Percentiles rank a stretch among this genome's conserved stretches.
These are phyloP conservation scores for Hexactinellida sp. DNA, from an alignment of 37 sponge, comb jelly and placozoan species.

Conservation along the genomic window DNA sequence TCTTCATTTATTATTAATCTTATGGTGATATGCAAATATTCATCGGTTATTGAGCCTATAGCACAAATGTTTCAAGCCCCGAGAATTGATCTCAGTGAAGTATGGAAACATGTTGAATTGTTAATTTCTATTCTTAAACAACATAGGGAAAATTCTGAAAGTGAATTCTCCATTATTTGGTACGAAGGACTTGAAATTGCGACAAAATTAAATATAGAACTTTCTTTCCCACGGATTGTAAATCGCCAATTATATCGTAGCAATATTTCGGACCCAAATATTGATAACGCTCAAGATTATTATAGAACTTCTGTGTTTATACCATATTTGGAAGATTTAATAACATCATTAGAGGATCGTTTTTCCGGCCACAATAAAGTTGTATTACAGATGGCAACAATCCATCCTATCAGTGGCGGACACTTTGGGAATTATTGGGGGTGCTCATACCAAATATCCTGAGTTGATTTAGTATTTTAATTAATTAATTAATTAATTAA, in stretches of 20 bases:
- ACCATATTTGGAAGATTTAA: not conserved
- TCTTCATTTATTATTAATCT: not conserved
- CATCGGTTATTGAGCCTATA: not conserved
- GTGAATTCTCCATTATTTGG: constrained; percentile 10
- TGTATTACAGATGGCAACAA: not conserved
- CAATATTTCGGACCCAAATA: not conserved
- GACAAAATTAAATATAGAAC: not conserved
- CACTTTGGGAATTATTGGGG: no score
- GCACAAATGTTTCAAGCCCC: constrained; percentile 8
- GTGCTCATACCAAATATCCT: no score
- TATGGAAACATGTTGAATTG: constrained; percentile 14
- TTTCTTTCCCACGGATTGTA: not conserved
- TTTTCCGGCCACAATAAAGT: constrained; percentile 11
- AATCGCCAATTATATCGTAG: not conserved
- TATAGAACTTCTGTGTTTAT: not conserved
- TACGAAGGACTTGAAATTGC: not conserved
- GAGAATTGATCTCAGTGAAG: not conserved
- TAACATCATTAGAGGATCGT: constrained; percentile 6
- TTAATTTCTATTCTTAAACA: not conserved
- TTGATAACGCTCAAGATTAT: not conserved
- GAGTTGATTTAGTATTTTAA: no score
- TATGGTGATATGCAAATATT: constrained; percentile 1
- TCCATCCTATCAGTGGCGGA: no score
- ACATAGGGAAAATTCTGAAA: not conserved
- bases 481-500: no score